A percentile compares a stretch with the other conserved stretches of the same genome.
Conservation (phyloP, 2,888 invertebrate genomes). For the Drosophila monieri region DNA sequence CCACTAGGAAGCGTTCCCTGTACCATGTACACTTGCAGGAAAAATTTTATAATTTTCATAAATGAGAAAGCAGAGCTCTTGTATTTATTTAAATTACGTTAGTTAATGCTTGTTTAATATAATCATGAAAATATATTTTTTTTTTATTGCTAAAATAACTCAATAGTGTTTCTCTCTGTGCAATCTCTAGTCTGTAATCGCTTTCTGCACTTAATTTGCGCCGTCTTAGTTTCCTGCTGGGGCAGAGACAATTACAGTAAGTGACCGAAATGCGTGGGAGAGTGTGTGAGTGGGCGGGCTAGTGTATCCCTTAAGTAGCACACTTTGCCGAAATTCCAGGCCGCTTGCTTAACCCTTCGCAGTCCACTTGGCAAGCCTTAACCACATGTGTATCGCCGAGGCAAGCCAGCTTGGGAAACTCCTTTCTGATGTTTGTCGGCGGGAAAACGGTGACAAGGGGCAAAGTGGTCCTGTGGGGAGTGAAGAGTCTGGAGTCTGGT, state of each 20-base stretch:
- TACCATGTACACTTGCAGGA: not conserved
- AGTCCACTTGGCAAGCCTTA: slow-evolving; percentile 48
- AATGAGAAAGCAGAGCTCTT: too few species aligned
- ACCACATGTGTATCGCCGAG: slow-evolving; percentile 68
- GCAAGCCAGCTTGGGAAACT: slow-evolving; percentile 41
- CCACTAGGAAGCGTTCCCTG: slow-evolving; percentile 16
- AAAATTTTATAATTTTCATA: not conserved
- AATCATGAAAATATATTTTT: too few species aligned
- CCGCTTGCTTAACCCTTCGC: slow-evolving; percentile 68
- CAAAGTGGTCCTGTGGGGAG: not conserved
- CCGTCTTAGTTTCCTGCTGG: slow-evolving; percentile 41
- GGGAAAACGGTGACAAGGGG: slow-evolving; percentile 7
- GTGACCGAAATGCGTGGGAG: slow-evolving; percentile 60
- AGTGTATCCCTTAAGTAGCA: slow-evolving; percentile 52
- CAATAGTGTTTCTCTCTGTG: not conserved
- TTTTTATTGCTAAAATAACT: too few species aligned
- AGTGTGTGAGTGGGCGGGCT: slow-evolving; percentile 11
- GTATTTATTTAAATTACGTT: not conserved
- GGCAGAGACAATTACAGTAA: slow-evolving; percentile 68
- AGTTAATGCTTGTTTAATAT: not conserved
- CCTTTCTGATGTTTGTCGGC: slow-evolving; percentile 37
- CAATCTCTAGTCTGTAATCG: slow-evolving; percentile 52
- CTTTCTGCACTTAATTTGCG: slow-evolving; percentile 72
- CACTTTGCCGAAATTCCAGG: slow-evolving; percentile 61
- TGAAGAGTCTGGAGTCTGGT: slow-evolving; percentile 18